Percentiles rank a stretch among this genome's conserved stretches.
These are phyloP conservation scores for Cerastis leucographa DNA, from an alignment of 2,888 invertebrate genomes.

Conservation along the genomic window DNA sequence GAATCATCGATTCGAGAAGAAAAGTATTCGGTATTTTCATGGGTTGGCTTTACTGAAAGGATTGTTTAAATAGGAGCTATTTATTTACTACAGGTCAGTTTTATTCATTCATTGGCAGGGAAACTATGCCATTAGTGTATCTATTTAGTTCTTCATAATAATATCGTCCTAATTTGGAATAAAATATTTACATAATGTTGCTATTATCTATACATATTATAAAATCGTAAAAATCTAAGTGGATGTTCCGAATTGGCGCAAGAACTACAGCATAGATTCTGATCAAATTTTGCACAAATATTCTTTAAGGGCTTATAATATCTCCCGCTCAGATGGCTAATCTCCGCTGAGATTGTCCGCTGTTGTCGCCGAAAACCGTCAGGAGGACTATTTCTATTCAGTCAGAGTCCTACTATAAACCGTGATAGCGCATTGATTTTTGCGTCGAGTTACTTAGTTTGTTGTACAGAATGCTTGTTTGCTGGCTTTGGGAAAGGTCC, in stretches of 20 bases:
- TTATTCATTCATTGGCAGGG: too few relatives aligned
- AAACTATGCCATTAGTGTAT: too few relatives aligned
- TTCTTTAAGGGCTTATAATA: too few relatives aligned
- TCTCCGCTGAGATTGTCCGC: neutral
- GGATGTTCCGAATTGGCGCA: too few relatives aligned
- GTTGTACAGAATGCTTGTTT: neutral
- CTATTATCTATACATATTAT: too few relatives aligned
- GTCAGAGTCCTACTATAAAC: too few relatives aligned
- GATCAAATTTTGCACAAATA: too few relatives aligned
- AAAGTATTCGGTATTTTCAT: neutral
- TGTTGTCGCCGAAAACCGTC: neutral
- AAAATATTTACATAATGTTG: conserved; percentile 6
- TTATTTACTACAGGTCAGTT: too few relatives aligned
- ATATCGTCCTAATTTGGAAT: neutral
- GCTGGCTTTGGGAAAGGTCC: neutral
- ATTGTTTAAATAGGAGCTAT: conserved; percentile 6
- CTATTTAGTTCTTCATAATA: neutral
- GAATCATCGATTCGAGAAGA: neutral
- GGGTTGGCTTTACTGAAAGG: neutral
- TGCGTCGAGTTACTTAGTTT: neutral
- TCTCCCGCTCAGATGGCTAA: neutral
- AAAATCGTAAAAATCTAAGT: too few relatives aligned
- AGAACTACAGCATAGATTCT: too few relatives aligned
- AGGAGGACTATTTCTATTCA: neutral
- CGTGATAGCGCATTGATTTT: too few relatives aligned